Evolutionary conservation across 2,797 vertebrate species (phyloP), one percentile per base, ranked within the genome.

Genomic region (Cyprinodon diabolis): DNA sequence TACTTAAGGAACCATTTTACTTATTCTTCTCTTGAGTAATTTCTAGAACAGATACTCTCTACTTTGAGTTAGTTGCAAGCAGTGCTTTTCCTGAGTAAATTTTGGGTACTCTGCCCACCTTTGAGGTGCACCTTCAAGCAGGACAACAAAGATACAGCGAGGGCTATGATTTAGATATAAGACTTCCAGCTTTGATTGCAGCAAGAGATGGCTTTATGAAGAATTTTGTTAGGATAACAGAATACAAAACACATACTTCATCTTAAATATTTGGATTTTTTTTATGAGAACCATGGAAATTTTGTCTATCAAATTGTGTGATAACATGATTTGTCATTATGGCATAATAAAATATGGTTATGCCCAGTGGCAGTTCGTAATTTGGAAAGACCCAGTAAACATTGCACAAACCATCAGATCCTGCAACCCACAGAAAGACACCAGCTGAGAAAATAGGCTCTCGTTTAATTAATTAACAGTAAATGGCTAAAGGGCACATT

Each of bases 391-490:
- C 60, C 40, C 21, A 51, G 49, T 17, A 15, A 51, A 51, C 49
- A 5, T 4, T 15, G 48, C 13, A 13, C 60, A 63, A 63, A 63
- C 21, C 6, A 45, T 14, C 62, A 65, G 40, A 23, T 70, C 82
- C 70, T 78, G 66, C 67, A 72, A 55, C 72, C 73, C 77, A 71
- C 63, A 68, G 51, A 71, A 43, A 75, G 11, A 72, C 47, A 79
- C 15, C 66, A 48, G 76, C 68, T 79, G 75, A 77, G 80, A 89
- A 90, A 91, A 90, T 75, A 86, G 78, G 81, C 25, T 82, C 58
- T 52, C 51, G 65, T 92, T 93, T 90, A 86, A 86, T 89, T 49
- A 60, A 84, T 51, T 68, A 52, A 35, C 72, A 63, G 66, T 40
- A 57, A 80, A 17, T 74, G 30, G 73, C 83, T 69, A 8, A 56